Percentiles rank a stretch among this genome's conserved stretches.
Conservation (phyloP, 2,113 vertebrate genomes). For the Tiliqua scincoides region DNA sequence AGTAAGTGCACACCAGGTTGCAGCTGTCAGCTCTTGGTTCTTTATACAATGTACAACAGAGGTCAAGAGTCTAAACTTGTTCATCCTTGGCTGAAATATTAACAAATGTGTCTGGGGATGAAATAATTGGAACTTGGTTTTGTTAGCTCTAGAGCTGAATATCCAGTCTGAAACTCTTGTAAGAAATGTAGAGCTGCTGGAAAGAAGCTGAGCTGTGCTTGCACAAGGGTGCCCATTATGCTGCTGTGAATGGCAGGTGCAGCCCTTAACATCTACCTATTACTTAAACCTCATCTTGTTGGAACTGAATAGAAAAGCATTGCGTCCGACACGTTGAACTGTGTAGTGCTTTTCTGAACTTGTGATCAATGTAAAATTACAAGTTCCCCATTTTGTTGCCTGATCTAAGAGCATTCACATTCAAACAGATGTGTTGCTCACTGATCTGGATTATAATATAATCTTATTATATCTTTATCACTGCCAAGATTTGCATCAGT, state of each 20-base stretch:
- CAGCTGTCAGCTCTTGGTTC: neutral
- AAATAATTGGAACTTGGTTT: neutral
- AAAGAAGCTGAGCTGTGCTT: neutral
- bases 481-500: neutral
- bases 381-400: neutral
- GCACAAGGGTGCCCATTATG: neutral
- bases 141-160: conserved; percentile 26
- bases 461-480: neutral
- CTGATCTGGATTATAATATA: neutral
- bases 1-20: neutral
- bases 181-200: conserved; percentile 4
- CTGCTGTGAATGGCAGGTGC: neutral
- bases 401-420: neutral
- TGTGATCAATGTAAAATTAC: neutral
- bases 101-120: neutral
- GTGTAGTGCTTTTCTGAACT: neutral
- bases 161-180: neutral
- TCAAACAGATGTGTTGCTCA: neutral
- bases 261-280: neutral
- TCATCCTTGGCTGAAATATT: neutral
- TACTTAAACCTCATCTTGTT: neutral
- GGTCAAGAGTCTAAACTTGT: neutral
- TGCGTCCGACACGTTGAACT: neutral
- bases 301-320: neutral
- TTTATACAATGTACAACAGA: neutral